These are phyloP conservation scores for Lophotis ruficrista DNA, from an alignment of 2,113 vertebrate genomes.

Conservation along the genomic window DNA sequence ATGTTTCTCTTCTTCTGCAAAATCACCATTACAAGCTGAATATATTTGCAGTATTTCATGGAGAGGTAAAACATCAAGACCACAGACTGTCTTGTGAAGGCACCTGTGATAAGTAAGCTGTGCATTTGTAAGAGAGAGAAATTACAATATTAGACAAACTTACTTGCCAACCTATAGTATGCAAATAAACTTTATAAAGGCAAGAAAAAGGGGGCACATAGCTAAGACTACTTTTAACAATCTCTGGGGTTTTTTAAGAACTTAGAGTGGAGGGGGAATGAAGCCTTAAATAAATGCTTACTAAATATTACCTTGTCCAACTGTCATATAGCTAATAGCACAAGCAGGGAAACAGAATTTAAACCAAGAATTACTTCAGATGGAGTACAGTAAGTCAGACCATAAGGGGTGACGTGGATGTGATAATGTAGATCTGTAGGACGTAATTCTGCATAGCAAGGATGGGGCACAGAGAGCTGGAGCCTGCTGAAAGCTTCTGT, in stretches of 20 bases:
- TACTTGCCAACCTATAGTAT: background rate
- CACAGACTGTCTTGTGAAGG: background rate
- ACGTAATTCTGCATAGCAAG: background rate
- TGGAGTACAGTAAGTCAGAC: background rate
- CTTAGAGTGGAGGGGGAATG: background rate
- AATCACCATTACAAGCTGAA: background rate
- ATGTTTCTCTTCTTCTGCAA: no score
- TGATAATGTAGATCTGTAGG: background rate
- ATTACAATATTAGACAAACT: background rate
- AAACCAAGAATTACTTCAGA: background rate
- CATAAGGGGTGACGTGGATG: fast-evolving
- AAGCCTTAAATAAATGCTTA: background rate
- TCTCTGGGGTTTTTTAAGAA: background rate
- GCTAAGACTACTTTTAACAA: background rate
- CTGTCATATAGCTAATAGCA: background rate
- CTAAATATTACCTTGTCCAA: background rate
- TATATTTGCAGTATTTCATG: background rate
- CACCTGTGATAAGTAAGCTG: background rate
- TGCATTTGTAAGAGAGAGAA: background rate
- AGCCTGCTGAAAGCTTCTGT: background rate
- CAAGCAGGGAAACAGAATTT: background rate
- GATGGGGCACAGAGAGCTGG: background rate
- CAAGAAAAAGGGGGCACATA: background rate
- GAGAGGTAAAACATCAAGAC: background rate
- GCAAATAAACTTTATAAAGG: background rate